A percentile compares a stretch with the other conserved stretches of the same genome.
Conservation (phyloP, 2,797 vertebrate species). For the Tenualosa thibaudeaui region DNA sequence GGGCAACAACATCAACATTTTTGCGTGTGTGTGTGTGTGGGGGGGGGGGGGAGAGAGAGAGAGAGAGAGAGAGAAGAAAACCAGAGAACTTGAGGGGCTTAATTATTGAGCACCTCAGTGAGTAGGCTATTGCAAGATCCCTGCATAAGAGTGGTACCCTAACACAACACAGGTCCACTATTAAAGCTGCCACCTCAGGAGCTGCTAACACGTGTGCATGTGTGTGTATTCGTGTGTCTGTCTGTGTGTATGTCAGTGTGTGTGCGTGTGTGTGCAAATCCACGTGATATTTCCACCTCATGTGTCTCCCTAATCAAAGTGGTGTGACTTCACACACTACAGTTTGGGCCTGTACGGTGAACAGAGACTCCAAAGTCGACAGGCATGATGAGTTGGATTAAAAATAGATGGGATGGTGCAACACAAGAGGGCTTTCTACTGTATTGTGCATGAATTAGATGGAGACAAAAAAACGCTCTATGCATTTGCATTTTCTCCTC, state of each 20-base stretch:
- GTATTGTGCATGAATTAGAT: constrained; percentile 12
- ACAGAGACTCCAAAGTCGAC: not conserved
- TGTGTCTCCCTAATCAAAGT: not conserved
- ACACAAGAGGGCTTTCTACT: not conserved
- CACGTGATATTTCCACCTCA: constrained; percentile 13
- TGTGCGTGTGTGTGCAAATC: not conserved
- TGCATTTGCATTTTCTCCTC: not conserved
- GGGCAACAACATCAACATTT: no score
- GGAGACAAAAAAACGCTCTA: not conserved
- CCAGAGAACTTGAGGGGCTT: not conserved
- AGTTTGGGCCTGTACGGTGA: not conserved
- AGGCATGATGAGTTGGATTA: constrained; percentile 11
- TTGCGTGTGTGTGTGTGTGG: no score
- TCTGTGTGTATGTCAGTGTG: not conserved
- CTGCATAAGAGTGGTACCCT: not conserved
- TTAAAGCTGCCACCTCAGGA: not conserved
- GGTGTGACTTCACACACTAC: constrained; percentile 1
- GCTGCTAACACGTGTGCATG: not conserved
- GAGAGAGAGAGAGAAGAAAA: constrained; percentile 9
- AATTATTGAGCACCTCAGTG: not conserved
- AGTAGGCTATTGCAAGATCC: not conserved
- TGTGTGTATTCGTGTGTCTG: not conserved
- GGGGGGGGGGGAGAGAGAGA: not conserved
- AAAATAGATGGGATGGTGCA: not conserved
- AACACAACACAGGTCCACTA: not conserved